These are phyloP conservation scores for Oikopleura vanhoeffeni DNA, from an alignment of 23 tunicate genomes.

Conservation along the genomic window DNA sequence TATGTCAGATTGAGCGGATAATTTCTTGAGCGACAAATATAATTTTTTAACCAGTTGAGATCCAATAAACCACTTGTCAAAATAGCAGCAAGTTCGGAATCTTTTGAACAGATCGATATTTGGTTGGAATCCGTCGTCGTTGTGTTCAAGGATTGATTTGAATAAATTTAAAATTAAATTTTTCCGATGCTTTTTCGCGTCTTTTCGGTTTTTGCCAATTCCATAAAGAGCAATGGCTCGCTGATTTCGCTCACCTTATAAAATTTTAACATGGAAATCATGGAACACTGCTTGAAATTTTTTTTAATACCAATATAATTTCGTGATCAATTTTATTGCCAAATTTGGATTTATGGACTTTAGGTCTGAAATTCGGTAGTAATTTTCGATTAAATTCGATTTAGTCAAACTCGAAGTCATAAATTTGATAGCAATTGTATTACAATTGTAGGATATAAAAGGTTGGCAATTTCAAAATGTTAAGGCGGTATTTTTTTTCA, in stretches of 20 bases:
- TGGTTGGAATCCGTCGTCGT: neutral
- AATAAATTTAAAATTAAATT: neutral
- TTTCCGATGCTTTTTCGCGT: neutral
- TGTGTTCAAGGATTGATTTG: neutral
- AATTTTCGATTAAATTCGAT: no score
- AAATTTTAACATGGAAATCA: no score
- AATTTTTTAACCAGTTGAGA: neutral
- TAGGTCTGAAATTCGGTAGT: no score
- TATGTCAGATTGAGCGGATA: neutral
- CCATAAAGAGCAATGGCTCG: constrained; percentile 5
- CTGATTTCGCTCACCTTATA: neutral
- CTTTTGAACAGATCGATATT: neutral
- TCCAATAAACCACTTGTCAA: neutral
- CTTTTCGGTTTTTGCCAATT: neutral
- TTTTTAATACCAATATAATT: no score
- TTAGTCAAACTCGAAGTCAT: no score
- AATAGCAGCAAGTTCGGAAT: neutral
- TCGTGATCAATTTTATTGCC: no score
- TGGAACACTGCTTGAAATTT: no score
- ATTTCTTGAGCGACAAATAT: neutral
- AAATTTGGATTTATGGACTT: no score
- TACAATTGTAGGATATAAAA: no score
- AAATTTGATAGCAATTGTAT: no score
- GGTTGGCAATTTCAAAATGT: no score
- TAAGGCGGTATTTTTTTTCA: no score